These are phyloP conservation scores for Drosophila neonasuta DNA, from an alignment of 2,888 invertebrate species.

Conservation along the genomic window DNA sequence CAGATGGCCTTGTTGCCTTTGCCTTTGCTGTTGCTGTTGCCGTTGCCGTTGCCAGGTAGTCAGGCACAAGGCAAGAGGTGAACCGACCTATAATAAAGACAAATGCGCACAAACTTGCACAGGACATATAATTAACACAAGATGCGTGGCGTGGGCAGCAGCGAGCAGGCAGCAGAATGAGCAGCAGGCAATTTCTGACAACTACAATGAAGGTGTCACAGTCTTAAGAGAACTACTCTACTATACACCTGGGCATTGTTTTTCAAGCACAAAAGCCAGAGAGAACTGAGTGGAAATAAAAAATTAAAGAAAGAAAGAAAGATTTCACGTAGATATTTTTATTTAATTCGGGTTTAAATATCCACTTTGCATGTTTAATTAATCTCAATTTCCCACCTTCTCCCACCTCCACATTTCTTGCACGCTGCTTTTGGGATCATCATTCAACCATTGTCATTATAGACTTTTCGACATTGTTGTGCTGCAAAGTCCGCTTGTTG, in stretches of 20 bases:
- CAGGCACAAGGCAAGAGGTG: slow-evolving; percentile 18
- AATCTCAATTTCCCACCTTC: slow-evolving; percentile 44
- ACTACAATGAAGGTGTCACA: slow-evolving; percentile 30
- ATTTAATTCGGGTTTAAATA: slow-evolving; percentile 2
- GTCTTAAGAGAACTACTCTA: slow-evolving; percentile 14
- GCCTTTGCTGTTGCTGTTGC: background rate
- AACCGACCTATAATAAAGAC: slow-evolving; percentile 67
- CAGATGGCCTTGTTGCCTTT: slow-evolving; percentile 67
- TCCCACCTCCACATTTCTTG: background rate
- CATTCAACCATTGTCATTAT: slow-evolving; percentile 35
- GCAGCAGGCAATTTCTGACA: slow-evolving; percentile 24
- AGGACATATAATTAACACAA: slow-evolving; percentile 72
- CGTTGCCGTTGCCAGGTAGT: slow-evolving; percentile 46
- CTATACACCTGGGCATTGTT: slow-evolving; percentile 22
- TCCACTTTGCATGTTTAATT: slow-evolving; percentile 30
- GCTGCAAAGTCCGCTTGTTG: slow-evolving; percentile 56
- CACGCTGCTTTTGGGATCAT: background rate
- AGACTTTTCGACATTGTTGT: slow-evolving; percentile 43
- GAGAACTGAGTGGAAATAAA: background rate
- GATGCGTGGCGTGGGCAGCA: slow-evolving; percentile 11
- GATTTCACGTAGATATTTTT: slow-evolving; percentile 1
- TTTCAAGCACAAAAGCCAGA: slow-evolving; percentile 6
- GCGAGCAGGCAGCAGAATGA: background rate
- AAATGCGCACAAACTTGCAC: slow-evolving; percentile 72
- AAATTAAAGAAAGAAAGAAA: slow-evolving; percentile 1